These are phyloP conservation scores for Tetranychus truncatus DNA, from an alignment of 2,888 invertebrate species.

Conservation along the genomic window DNA sequence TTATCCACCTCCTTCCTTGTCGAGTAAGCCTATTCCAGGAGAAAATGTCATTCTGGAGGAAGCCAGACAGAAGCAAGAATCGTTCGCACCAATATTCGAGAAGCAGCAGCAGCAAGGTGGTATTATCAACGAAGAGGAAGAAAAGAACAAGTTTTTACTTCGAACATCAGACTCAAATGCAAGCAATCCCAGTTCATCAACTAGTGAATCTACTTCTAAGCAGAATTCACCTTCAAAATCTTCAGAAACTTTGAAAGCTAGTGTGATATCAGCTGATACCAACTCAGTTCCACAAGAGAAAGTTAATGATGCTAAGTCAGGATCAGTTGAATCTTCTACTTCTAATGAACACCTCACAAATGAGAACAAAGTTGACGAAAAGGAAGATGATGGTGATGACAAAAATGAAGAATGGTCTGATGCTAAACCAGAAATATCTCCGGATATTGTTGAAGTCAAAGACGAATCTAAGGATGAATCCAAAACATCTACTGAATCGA, in stretches of 20 bases:
- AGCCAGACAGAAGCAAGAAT: not conserved
- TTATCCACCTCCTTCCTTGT: slow-evolving; percentile 3
- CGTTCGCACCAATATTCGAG: not conserved
- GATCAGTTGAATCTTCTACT: not conserved
- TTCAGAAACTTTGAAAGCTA: not conserved
- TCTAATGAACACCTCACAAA: not conserved
- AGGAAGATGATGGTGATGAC: not conserved
- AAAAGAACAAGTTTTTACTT: slow-evolving; percentile 12
- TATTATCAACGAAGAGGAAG: slow-evolving; percentile 8
- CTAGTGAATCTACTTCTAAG: not conserved
- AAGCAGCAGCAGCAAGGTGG: slow-evolving; percentile 10
- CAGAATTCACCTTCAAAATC: not conserved
- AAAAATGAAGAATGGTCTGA: not conserved
- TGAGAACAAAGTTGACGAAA: not conserved
- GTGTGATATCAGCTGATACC: not conserved
- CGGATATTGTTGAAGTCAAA: not conserved
- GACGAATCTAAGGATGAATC: not conserved
- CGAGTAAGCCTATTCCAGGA: slow-evolving; percentile 3
- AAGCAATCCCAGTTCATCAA: not conserved
- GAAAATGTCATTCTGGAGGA: not conserved
- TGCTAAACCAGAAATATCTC: not conserved
- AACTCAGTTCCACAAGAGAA: not conserved
- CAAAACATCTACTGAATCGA: not conserved
- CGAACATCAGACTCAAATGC: slow-evolving; percentile 14
- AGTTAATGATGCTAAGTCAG: slow-evolving; percentile 3